Evolutionary conservation across 2,797 vertebrate species (phyloP).

Genomic region (Microctenopoma lineatum): DNA sequence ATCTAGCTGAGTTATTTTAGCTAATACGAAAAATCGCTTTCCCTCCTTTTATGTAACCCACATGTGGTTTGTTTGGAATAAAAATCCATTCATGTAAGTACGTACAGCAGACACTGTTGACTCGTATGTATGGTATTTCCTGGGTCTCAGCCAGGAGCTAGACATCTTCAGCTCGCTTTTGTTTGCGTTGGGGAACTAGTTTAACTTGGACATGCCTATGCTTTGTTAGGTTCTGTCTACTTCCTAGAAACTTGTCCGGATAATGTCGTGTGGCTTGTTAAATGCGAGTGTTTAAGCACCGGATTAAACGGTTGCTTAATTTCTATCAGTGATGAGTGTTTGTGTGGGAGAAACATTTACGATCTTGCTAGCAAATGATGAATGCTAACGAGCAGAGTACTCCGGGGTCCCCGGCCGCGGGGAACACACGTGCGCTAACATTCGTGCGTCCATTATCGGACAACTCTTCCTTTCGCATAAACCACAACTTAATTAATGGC

Average conservation of each 20-base stretch:
- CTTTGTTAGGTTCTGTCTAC: conserved; percentile 63
- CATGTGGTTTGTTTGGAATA: conserved; percentile 43
- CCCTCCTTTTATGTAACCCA: conserved; percentile 25
- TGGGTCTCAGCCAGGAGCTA: conserved; percentile 14
- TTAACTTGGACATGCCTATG: conserved; percentile 73
- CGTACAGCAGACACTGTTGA: neutral
- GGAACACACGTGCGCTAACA: conserved; percentile 72
- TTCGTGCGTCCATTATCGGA: conserved; percentile 64
- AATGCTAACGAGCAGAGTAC: conserved; percentile 41
- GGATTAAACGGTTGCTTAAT: neutral
- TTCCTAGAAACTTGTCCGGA: conserved; percentile 56
- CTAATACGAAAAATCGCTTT: conserved; percentile 50
- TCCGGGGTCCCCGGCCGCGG: conserved; percentile 33
- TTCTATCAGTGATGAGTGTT: neutral
- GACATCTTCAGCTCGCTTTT: conserved; percentile 60
- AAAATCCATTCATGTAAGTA: conserved; percentile 75
- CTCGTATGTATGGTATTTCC: neutral
- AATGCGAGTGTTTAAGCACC: neutral
- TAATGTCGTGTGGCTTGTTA: neutral
- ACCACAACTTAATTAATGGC: accelerated
- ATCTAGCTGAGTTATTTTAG: conserved; percentile 65
- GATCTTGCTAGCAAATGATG: conserved; percentile 48
- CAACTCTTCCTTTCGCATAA: neutral
- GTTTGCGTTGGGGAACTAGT: conserved; percentile 75
- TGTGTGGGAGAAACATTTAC: conserved; percentile 14